Evolutionary conservation across 1,140 invertebrate genomes (phyloP).

Genomic region (Heterodera carotae): DNA sequence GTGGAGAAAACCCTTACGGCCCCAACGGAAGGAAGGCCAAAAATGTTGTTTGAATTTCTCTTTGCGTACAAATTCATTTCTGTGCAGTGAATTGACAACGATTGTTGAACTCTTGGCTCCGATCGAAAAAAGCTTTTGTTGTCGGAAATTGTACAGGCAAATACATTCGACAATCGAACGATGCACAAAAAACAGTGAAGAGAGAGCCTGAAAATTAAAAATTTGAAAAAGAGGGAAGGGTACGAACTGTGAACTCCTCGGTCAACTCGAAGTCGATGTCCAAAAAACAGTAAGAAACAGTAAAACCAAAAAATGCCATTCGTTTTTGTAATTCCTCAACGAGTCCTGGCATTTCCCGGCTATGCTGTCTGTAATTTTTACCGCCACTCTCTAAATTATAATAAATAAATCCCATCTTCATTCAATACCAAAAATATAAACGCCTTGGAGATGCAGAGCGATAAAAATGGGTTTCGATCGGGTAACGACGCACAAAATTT

Average conservation of each 20-base stretch:
- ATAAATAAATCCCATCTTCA: neutral
- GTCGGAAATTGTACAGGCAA: constrained; percentile 37
- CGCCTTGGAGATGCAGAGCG: constrained; percentile 25
- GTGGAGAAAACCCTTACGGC: constrained; percentile 50
- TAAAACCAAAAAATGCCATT: constrained; percentile 17
- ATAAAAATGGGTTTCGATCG: neutral
- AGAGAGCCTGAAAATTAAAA: constrained; percentile 44
- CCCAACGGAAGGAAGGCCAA: constrained; percentile 51
- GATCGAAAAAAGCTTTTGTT: constrained; percentile 34
- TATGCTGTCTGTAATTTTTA: constrained; percentile 45
- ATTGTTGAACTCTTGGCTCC: neutral
- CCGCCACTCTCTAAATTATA: constrained; percentile 41
- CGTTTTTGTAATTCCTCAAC: constrained; percentile 34
- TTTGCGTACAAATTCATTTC: constrained; percentile 39
- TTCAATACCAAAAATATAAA: constrained; percentile 7
- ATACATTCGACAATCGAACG: constrained; percentile 22
- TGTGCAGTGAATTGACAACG: constrained; percentile 16
- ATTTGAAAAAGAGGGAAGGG: neutral
- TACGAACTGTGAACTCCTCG: constrained; percentile 45
- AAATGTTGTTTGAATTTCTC: constrained; percentile 49
- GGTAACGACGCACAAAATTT: constrained; percentile 22
- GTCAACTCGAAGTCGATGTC: constrained; percentile 41
- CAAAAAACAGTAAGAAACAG: constrained; percentile 34
- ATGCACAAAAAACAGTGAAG: constrained; percentile 50
- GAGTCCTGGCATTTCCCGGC: constrained; percentile 37